Evolutionary conservation across 2,888 invertebrate genomes (phyloP).

Genomic region (Agrilus cyanescens): DNA sequence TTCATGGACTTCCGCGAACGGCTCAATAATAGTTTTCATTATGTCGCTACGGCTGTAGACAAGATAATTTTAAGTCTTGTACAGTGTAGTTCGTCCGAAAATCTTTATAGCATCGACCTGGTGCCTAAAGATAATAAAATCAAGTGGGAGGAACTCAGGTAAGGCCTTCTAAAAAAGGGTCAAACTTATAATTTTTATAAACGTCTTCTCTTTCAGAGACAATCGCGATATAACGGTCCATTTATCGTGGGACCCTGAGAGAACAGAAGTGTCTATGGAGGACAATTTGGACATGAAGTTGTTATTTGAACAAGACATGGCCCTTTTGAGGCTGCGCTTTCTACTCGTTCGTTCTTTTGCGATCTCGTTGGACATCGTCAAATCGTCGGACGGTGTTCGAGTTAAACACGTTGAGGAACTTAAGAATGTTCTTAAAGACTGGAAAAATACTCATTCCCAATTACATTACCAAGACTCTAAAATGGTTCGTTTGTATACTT

Average conservation of each 20-base stretch:
- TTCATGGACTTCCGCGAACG: conserved; percentile 75
- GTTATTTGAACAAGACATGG: conserved; percentile 27
- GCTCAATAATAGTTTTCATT: conserved; percentile 72
- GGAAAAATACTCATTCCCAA: conserved; percentile 20
- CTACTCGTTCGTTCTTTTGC: conserved; percentile 23
- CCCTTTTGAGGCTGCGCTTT: conserved; percentile 27
- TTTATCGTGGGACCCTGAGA: conserved; percentile 54
- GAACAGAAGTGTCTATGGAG: conserved; percentile 30
- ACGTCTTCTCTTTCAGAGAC: conserved; percentile 40
- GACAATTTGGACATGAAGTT: conserved; percentile 28
- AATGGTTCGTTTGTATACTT: too few relatives aligned
- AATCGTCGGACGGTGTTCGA: conserved; percentile 25
- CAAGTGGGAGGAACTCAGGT: conserved; percentile 44
- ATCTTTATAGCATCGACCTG: conserved; percentile 45
- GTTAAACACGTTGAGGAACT: conserved; percentile 23
- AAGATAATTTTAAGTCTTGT: conserved; percentile 58
- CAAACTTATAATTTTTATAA: not conserved
- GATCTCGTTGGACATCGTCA: conserved; percentile 24
- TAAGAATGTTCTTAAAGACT: conserved; percentile 21
- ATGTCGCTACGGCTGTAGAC: conserved; percentile 52
- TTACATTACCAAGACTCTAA: not conserved
- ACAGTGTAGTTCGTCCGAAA: conserved; percentile 39
- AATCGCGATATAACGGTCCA: conserved; percentile 68
- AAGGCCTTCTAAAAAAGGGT: conserved; percentile 4
- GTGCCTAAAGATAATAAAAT: conserved; percentile 48